phyloP scores from a whole-genome alignment of 2,888 invertebrate species.

The Dynastes maya region DNA sequence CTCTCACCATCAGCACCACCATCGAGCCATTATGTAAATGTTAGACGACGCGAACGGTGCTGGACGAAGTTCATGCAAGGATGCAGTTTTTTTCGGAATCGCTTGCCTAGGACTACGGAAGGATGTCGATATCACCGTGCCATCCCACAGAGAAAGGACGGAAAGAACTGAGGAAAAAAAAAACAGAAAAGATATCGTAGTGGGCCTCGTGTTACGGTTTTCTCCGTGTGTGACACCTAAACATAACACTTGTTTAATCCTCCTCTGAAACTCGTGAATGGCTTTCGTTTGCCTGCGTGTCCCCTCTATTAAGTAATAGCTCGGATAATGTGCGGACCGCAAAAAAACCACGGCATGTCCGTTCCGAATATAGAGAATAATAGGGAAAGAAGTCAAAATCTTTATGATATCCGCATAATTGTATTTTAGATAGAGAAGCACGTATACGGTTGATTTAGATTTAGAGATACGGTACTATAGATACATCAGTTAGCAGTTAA shows the following conservation, averaged over 20 bases:
- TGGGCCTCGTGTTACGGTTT: conserved; percentile 16
- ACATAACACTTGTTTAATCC: conserved; percentile 28
- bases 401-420: neutral
- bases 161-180: neutral
- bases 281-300: neutral
- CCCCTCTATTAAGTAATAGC: conserved; percentile 23
- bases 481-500: too few relatives aligned
- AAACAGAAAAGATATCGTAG: neutral
- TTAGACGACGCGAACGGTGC: too few relatives aligned
- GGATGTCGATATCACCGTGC: neutral
- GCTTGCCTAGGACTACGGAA: neutral
- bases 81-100: neutral
- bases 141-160: neutral
- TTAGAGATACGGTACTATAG: too few relatives aligned
- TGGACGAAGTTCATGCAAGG: neutral
- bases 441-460: too few relatives aligned
- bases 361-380: neutral
- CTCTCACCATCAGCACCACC: too few relatives aligned
- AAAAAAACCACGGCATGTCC: conserved; percentile 16
- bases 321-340: conserved; percentile 13
- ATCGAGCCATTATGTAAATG: too few relatives aligned
- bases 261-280: neutral
- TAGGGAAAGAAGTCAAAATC: conserved; percentile 22
- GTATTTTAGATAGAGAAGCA: neutral
- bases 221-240: conserved; percentile 2